Percentiles rank a stretch among this genome's conserved stretches.
These are phyloP conservation scores for Ceraclea dissimilis DNA, from an alignment of 2,888 invertebrate species.

Conservation along the genomic window DNA sequence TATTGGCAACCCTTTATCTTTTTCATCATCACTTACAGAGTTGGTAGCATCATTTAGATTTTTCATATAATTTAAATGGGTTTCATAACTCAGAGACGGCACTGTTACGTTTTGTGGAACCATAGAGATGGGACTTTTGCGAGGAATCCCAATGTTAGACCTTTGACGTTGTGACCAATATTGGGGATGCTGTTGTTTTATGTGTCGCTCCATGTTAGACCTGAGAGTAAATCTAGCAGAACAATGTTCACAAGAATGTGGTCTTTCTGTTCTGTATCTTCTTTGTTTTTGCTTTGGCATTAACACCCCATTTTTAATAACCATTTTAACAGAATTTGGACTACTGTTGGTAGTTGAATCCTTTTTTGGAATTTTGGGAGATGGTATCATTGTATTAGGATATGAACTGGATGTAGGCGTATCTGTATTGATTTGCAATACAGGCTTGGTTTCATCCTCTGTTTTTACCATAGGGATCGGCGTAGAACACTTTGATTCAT, in stretches of 20 bases:
- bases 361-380: constrained; percentile 38
- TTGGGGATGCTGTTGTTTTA: constrained; percentile 90
- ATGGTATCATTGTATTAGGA: constrained; percentile 14
- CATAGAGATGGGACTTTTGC: constrained; percentile 30
- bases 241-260: constrained; percentile 86
- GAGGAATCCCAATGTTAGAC: constrained; percentile 31
- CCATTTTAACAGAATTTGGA: constrained; percentile 74
- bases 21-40: constrained; percentile 2
- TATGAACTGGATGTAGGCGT: constrained; percentile 31
- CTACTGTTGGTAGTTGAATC: constrained; percentile 47
- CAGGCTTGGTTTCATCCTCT: constrained; percentile 48
- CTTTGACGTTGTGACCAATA: constrained; percentile 76
- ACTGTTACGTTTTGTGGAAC: constrained; percentile 25
- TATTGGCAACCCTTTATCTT: constrained; percentile 9
- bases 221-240: constrained; percentile 82
- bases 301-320: constrained; percentile 80
- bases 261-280: constrained; percentile 82
- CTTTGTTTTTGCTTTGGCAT: constrained; percentile 90
- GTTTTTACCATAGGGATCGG: constrained; percentile 37
- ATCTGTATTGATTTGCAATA: constrained; percentile 35
- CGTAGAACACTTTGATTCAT: constrained; percentile 36
- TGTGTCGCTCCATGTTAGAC: constrained; percentile 93
- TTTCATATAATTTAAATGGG: constrained; percentile 19
- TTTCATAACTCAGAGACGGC: constrained; percentile 21
- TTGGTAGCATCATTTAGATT: constrained; percentile 13